phyloP scores from a whole-genome alignment of 2,888 invertebrate genomes.

The Nemoura dubitans region DNA sequence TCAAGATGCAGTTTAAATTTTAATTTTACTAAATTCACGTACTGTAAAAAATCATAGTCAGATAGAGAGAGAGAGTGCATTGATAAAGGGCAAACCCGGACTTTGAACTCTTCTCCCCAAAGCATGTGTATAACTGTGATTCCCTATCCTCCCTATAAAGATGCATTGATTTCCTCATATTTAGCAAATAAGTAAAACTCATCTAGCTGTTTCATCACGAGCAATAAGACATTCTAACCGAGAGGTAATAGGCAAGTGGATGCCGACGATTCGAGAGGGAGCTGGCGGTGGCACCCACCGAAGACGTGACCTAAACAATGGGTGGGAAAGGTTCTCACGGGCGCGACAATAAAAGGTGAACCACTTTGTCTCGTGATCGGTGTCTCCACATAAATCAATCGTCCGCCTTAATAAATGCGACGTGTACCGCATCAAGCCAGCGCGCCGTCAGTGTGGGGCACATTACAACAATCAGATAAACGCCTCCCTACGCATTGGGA shows the following conservation, averaged over 20 bases:
- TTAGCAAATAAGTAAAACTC: background rate
- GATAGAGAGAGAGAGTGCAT: too few species aligned
- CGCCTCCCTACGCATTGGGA: background rate
- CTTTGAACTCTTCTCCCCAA: too few species aligned
- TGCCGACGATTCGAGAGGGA: background rate
- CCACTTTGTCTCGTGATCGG: slow-evolving; percentile 23
- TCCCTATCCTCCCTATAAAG: too few species aligned
- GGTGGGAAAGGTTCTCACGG: slow-evolving; percentile 38
- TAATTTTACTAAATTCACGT: too few species aligned
- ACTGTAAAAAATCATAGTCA: too few species aligned
- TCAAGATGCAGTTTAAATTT: too few species aligned
- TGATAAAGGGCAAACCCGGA: too few species aligned
- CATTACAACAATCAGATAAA: background rate
- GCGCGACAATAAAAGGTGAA: slow-evolving; percentile 25
- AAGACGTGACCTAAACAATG: slow-evolving; percentile 14
- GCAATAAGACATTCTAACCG: background rate
- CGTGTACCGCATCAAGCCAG: background rate
- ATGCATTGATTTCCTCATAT: background rate
- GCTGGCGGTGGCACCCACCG: background rate
- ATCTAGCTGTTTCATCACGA: background rate
- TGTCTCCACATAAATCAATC: slow-evolving; percentile 39
- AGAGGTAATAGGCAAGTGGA: too few species aligned
- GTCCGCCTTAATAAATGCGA: background rate
- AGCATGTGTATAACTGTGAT: too few species aligned
- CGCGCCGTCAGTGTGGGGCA: background rate